Conservation (phyloP, 1,140 invertebrate genomes). For the Streblospio benedicti region DNA sequence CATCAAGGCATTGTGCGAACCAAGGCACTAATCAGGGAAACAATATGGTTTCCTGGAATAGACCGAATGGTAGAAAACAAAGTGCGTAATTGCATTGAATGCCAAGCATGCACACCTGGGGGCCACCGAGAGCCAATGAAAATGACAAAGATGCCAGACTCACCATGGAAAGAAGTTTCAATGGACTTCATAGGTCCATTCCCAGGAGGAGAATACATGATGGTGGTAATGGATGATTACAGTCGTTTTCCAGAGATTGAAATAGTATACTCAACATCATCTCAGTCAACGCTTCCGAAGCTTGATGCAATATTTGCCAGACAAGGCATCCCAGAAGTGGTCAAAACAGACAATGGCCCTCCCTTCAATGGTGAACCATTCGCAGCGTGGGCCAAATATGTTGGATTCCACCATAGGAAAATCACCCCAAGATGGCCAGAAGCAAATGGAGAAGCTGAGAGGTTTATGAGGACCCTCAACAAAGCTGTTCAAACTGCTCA, state of each 20-base stretch:
- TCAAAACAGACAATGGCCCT: constrained; percentile 24
- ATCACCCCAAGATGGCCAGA: constrained; percentile 18
- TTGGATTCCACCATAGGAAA: constrained; percentile 20
- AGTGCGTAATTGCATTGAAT: neutral
- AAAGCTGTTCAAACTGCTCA: constrained; percentile 11
- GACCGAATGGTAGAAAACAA: neutral
- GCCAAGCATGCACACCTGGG: neutral
- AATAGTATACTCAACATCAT: constrained; percentile 19
- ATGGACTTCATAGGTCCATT: constrained; percentile 9
- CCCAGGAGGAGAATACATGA: constrained; percentile 17
- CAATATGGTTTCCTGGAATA: neutral
- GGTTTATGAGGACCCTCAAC: constrained; percentile 16
- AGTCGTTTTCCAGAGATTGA: constrained; percentile 24
- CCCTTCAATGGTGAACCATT: constrained; percentile 21
- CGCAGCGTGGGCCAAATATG: constrained; percentile 15
- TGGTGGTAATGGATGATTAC: constrained; percentile 26
- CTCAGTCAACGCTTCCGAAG: constrained; percentile 10
- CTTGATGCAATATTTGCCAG: constrained; percentile 17
- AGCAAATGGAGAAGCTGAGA: constrained; percentile 20
- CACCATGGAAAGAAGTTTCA: neutral
- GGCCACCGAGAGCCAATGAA: neutral
- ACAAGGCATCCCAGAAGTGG: constrained; percentile 18
- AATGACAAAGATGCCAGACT: neutral
- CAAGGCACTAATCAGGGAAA: neutral
- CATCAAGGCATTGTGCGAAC: neutral